Evolutionary conservation across 2,888 invertebrate genomes (phyloP).

Genomic region (Sceliomorpha sp.): DNA sequence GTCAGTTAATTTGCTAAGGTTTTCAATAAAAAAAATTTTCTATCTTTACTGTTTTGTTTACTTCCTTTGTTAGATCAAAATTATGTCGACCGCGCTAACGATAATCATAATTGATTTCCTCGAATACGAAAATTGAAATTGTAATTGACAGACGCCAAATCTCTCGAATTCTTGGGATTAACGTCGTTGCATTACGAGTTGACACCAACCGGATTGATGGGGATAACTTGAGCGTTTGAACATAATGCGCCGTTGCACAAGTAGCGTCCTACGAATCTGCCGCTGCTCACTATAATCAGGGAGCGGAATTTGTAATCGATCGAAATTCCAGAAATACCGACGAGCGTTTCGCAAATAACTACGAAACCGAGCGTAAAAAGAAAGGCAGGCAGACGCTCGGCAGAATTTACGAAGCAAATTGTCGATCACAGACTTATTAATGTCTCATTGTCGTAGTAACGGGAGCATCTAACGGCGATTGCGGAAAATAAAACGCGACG

Average conservation of each 20-base stretch:
- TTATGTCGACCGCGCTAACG: no score
- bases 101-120: slow-evolving; percentile 24
- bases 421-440: slow-evolving; percentile 35
- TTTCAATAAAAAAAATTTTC: no score
- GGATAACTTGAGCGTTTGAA: slow-evolving; percentile 26
- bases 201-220: slow-evolving; percentile 34
- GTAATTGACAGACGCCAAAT: slow-evolving; percentile 27
- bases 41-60: no score
- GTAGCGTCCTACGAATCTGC: slow-evolving; percentile 16
- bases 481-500: slow-evolving; percentile 32
- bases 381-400: neutral
- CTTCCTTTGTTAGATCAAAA: no score
- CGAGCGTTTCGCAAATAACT: slow-evolving; percentile 2
- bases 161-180: slow-evolving; percentile 48
- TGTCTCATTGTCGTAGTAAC: slow-evolving; percentile 29
- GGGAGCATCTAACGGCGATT: neutral
- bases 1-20: no score
- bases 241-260: slow-evolving; percentile 26
- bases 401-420: neutral
- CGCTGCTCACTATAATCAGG: slow-evolving; percentile 15
- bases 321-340: slow-evolving; percentile 8
- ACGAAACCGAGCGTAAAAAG: neutral
- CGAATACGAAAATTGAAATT: slow-evolving; percentile 23
- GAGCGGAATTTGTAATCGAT: slow-evolving; percentile 31
- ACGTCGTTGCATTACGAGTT: slow-evolving; percentile 31